phyloP scores from a whole-genome alignment of 2,888 invertebrate species.

The Phymatocera aterrima region DNA sequence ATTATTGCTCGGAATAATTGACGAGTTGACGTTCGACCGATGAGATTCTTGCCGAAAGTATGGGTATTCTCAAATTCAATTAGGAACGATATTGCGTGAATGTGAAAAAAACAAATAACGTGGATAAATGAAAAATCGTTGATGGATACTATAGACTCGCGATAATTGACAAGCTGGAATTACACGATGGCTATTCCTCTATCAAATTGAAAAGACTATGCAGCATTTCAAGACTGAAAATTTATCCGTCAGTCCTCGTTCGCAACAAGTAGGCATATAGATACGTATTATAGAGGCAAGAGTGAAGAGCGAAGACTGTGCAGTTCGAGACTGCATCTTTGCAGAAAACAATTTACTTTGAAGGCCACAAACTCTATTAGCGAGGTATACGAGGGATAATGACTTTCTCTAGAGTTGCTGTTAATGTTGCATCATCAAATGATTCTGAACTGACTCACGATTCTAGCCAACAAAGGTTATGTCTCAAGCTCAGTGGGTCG shows the following conservation, averaged over 20 bases:
- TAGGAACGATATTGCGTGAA: conserved; percentile 10
- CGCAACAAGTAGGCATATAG: background rate
- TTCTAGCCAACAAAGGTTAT: conserved; percentile 69
- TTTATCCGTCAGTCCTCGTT: conserved; percentile 15
- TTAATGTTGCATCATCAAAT: conserved; percentile 61
- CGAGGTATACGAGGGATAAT: conserved; percentile 68
- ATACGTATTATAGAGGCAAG: no score
- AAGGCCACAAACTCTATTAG: conserved; percentile 74
- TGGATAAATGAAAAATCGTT: background rate
- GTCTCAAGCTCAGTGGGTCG: conserved; percentile 74
- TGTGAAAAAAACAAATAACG: background rate
- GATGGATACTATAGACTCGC: conserved; percentile 5
- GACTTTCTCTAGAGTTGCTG: conserved; percentile 70
- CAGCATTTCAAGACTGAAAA: background rate
- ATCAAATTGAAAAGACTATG: background rate
- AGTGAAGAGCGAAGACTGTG: conserved; percentile 37
- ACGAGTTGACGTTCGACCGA: background rate
- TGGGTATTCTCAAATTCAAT: background rate
- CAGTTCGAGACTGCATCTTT: conserved; percentile 55
- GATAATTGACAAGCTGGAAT: conserved; percentile 23
- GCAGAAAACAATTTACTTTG: conserved; percentile 73
- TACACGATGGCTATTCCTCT: background rate
- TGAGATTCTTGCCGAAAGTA: background rate
- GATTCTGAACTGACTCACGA: conserved; percentile 62
- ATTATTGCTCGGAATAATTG: background rate